Evolutionary conservation across 2,113 vertebrate species (phyloP).

Genomic region (Xiphophorus couchianus): DNA sequence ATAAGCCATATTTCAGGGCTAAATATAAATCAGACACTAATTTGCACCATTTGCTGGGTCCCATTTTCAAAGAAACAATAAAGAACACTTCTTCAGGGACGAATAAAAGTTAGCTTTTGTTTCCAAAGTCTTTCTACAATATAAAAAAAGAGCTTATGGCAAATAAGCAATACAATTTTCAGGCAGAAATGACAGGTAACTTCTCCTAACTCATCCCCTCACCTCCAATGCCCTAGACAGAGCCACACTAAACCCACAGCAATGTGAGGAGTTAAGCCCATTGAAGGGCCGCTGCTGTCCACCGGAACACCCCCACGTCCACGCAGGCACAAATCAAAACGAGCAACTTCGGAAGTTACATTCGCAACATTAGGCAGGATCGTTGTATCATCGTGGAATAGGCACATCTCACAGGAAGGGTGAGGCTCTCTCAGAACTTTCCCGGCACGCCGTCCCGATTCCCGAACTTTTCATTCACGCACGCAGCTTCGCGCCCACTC

Average conservation of each 20-base stretch:
- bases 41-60: too few species aligned
- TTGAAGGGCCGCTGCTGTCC: too few species aligned
- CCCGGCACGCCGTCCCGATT: not conserved
- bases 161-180: not conserved
- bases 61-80: too few species aligned
- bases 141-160: not conserved
- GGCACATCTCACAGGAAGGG: slow-evolving; percentile 1
- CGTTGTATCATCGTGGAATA: not conserved
- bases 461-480: slow-evolving; percentile 45
- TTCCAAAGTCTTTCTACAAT: not conserved
- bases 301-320: too few species aligned
- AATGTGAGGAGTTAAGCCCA: too few species aligned
- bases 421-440: slow-evolving; percentile 63
- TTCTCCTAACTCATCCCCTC: not conserved
- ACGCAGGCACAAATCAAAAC: not conserved
- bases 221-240: not conserved
- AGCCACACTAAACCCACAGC: not conserved
- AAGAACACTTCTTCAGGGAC: not conserved
- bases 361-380: not conserved
- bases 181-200: not conserved
- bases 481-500: slow-evolving; percentile 37
- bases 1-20: too few species aligned
- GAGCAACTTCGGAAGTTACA: not conserved
- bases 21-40: not conserved
- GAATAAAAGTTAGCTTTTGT: not conserved